Base-by-base conservation (phyloP, 2,888 invertebrate species). In the Drosophila algonquin region DNA sequence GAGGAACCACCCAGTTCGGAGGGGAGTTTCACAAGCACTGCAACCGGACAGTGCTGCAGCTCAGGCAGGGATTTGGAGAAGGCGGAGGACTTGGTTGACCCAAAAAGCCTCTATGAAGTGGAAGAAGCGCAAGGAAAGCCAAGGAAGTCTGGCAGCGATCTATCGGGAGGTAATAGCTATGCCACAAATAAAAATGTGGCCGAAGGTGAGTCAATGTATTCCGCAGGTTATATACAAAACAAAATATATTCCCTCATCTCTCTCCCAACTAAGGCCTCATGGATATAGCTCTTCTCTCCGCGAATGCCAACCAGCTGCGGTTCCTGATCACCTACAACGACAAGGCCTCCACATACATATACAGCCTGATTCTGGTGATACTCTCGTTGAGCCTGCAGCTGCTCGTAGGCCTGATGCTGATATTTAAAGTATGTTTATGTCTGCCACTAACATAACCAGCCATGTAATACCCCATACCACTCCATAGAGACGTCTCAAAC, bases 281-380 rank as follows among this genome's bases (percentile, higher is more conserved):
- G 94, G 95, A 95, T 81, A 94, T 95, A 46, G 95, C 95, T 0
- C 90, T 95, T 46, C 93, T 95, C 53, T 95, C 95, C 4, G 95
- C 95, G 0, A 95, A 95, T 90, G 95, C 95, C 0, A 95, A 95
- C 90, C 95, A 95, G 80, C 91, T 95, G 58, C 93, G 95, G 56
- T 95, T 95, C 84, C 90, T 95, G 44, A 92, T 95, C 52, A 94
- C 94, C 73, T 94, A 94, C 85, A 95, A 94, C 76, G 91, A 93
- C 5, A 86, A 93, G 35, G 94, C 94, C 59, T 92, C 93, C 14
- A 94, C 94, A 2, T 95, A 93, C 85, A 93, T 93, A 75, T 87
- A 94, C 32, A 94, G 94, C 83, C 85, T 95, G 10, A 89, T 91
- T 2, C 91, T 95, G 64, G 94, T 95, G 53, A 87, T 93, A 12